These are phyloP conservation scores for Rhinoptilus africanus DNA, from an alignment of 2,113 vertebrate genomes.

Conservation along the genomic window DNA sequence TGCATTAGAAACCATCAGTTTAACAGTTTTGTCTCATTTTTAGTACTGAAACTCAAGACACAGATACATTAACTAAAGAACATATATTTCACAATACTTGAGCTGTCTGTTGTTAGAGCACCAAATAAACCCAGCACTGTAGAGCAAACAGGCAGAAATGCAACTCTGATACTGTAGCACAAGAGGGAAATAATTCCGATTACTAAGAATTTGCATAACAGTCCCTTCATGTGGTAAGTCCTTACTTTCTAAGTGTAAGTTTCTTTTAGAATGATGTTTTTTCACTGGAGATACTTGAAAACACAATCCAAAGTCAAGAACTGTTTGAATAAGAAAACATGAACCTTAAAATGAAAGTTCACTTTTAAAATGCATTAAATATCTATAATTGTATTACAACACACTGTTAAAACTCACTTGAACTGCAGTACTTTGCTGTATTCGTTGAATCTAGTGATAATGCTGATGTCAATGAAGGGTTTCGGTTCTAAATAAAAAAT, in stretches of 20 bases:
- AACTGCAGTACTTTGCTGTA: slow-evolving; percentile 94
- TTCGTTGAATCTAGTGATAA: slow-evolving; percentile 94
- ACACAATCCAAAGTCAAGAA: background rate
- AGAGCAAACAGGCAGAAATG: background rate
- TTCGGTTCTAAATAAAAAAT: slow-evolving; percentile 83
- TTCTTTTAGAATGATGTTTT: rapidly evolving
- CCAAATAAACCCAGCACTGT: background rate
- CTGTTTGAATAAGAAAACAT: background rate
- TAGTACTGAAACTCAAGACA: background rate
- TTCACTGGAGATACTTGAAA: background rate
- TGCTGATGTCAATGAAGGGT: slow-evolving; percentile 92
- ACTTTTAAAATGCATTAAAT: background rate
- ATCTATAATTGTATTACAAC: background rate
- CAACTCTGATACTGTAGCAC: background rate
- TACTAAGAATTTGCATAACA: background rate
- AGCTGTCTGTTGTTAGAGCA: background rate
- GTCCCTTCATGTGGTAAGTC: rapidly evolving
- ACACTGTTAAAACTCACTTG: slow-evolving; percentile 85
- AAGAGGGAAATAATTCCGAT: background rate
- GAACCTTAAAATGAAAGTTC: background rate
- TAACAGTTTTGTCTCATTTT: background rate
- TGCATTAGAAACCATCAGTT: background rate
- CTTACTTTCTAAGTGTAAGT: background rate
- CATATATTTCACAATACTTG: background rate
- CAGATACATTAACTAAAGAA: background rate